Base-by-base conservation (phyloP, 2,888 invertebrate species). In the Thecocarcelia acutangulata region DNA sequence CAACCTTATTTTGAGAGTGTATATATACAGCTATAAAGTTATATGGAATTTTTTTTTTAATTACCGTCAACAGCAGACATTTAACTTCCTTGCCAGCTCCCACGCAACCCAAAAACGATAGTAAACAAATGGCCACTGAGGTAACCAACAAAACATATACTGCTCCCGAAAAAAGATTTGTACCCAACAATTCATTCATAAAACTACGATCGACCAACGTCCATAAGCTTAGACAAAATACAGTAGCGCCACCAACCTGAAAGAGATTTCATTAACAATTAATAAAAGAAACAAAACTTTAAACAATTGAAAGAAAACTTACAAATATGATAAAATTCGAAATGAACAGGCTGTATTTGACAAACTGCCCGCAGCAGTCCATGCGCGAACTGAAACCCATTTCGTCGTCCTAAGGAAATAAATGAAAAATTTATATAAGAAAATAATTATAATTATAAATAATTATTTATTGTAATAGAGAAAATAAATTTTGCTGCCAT, bases 61-160 rank as follows among this genome's bases (percentile, higher is more conserved):
- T n/a, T 91, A 97, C 97, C 92, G 96, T 96, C 74, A 97, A 93
- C 59, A 98, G 93, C 94, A 98, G 95, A 91, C 97, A 98, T 91
- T 97, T 96, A 88, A 97, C 95, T 93, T 98, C 98, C 89, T 95
- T 96, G 56, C 96, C 94, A n/a, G 98, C 97, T 54, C 98, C 98
- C 87, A 97, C 93, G 91, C 97, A 98, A 75, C 98, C 98, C 83
- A 98, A 93, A 90, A 97, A 95, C 11, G 98, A 95, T 69, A 98
- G 93, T 83, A 97, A 88, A 86, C 96, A 94, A 80, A 97, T 94
- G 81, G 96, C 92, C 40, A 94, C 93, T 6, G 98, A 97, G 79
- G 96, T 95, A 21, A 94, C 94, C 64, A 97, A 93, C 83, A 98
- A 92, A 77, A 97, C 95, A 87, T 94, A 96, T 48, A 97, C 94